Base-by-base conservation (phyloP, 2,888 invertebrate species). In the Chromoteleia sp. region DNA sequence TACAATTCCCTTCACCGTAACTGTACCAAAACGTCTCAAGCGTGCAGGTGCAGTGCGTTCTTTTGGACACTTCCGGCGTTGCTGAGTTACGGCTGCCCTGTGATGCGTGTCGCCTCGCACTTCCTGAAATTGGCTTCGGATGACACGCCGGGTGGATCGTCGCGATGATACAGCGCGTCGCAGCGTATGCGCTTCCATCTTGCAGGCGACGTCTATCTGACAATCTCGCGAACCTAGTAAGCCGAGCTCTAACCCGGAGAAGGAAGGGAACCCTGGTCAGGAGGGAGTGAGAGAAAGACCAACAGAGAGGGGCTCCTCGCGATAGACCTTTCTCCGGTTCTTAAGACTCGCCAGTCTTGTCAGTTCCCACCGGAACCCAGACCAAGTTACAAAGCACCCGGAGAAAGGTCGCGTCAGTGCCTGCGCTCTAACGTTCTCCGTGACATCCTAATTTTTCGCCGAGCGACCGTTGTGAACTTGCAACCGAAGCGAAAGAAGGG, bases 331-430 rank as follows among this genome's bases (percentile, higher is more conserved):
- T 83, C 81, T 83, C 81, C 83, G 63, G 74, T 43, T 77, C 83
- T 83, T 68, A 67, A 79, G 81, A 80, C 83, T 83, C 65, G 70
- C 74, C 77, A 80, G 74, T 80, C 77, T 76, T 68, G 81, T 83
- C 75, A 83, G 81, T 83, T 83, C 81, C 75, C 71, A 83, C 83
- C 83, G 83, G 78, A 83, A 83, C 81, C 80, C 81, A 83, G 83
- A 81, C 80, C 52, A 83, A 76, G 81, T 78, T 81, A 75, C 78
- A 71, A 83, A 83, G 77, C 61, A 81, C 56, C 78, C 78, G 81
- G 73, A 75, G 78, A 83, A 83, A 83, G 81, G 77, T 83, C 67
- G 70, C 45, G 68, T 30, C 54, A 54, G 25, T 39, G 29, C 43
- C 43, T 17, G 17, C 65, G 48, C 29, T 50, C 25, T 67, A 61